Base-by-base conservation (phyloP, 2,888 invertebrate species). In the Helicoverpa assulta region DNA sequence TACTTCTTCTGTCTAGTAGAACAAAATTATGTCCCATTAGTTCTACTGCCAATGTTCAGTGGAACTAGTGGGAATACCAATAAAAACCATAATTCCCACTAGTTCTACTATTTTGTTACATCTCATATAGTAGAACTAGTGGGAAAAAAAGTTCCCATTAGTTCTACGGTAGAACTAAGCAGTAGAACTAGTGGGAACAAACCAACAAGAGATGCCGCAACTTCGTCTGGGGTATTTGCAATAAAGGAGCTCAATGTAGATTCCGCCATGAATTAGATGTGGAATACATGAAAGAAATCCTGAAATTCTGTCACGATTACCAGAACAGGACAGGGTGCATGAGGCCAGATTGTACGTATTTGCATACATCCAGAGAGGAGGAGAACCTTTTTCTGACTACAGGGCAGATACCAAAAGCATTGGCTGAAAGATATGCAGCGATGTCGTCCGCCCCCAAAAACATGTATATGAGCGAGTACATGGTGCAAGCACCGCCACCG, bases 261-360 rank as follows among this genome's bases (percentile, higher is more conserved):
- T 93, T 88, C 74, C 84, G 89, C 0, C 94, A 94, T 65, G 91
- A 91, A 37, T 80, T 93, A 19, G 89, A 92, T n/a, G 82, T 89
- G 10, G 89, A 92, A 7, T 89, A 86, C 37, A 93, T 95, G 93
- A 91, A 90, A 86, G 84, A 86, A 1, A 91, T 91, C 14, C 74
- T 95, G 4, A 90, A 89, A 62, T 95, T 95, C 70, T 95, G 95
- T 62, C 94, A 94, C 82, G 92, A 95, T 67, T 91, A 85, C 74
- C 95, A 95, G 81, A 95, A 95, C 68, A 86, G 89, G 57, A 83
- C 88, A 10, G 92, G 91, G 5, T 95, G 95, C 67, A 83, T 73
- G 1, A 83, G 93, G 52, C 87, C 89, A 37, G 89, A 90, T 61
- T 95, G 95, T 70, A 90, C 89, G 0, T 95, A 91, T 76, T 81